Evolutionary conservation across 2,113 vertebrate species (phyloP), one percentile per base, ranked within the genome.

Genomic region (Pangasianodon gigas): DNA sequence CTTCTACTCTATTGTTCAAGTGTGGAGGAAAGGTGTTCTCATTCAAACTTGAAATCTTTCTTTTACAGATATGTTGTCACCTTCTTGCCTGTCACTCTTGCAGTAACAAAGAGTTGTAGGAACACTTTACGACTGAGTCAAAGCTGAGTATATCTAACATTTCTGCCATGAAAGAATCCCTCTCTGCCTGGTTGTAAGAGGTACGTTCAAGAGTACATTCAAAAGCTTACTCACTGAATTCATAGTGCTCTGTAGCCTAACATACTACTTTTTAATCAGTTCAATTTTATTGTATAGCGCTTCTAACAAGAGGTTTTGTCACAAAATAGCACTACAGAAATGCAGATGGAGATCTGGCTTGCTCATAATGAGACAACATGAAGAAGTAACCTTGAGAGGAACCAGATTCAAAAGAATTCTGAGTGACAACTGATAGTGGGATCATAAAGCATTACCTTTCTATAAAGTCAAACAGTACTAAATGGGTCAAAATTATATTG

Each of bases 161-260:
- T 41, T 88, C 81, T 85, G 65, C 7, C 52, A 62, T 87, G n/a
- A 69, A 90, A 83, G 83, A 79, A 51, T 44, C 41, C 58, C 37
- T 71, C 29, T 77, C 69, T 77, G 85, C 67, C 46, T 74, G 44
- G 21, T 75, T 75, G 46, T 62, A 77, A 65, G 86, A 32, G 21
- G 21, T 44, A 46, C 67, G 10, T 51, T 51, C 51, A 51, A 51
- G 51, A 51, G 51, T 51, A 51, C 51, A n/a, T 71, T 51, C n/a
- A 80, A 54, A 79, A 65, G 60, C 77, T 48, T 65, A 82, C 87
- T 91, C 48, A 86, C 37, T 37, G 37, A 37, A 37, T 37, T 37
- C 37, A 37, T 1, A 37, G 37, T 37, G 37, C 37, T 37, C 37
- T 37, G 37, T 37, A 37, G 37, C 37, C 37, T 37, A 37, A 37